A percentile compares a stretch with the other conserved stretches of the same genome.
Evolutionary conservation across 2,888 invertebrate species (phyloP).

Genomic region (Julus scandinavius): DNA sequence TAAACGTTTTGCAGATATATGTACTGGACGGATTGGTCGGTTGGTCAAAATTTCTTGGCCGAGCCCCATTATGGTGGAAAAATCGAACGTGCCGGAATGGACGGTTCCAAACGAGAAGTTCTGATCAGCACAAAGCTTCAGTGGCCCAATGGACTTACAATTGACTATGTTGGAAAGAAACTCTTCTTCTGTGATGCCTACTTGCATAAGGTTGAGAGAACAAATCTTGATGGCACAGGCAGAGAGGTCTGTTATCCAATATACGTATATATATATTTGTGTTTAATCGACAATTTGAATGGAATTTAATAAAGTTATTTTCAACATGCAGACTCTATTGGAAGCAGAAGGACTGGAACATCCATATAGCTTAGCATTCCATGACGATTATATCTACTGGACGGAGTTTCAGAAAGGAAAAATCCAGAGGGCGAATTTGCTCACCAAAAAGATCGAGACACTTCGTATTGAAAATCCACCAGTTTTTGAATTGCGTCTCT

Average conservation of each 20-base stretch:
- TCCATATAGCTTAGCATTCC: slow-evolving; percentile 77
- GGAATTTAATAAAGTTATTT: neutral
- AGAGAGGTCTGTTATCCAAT: slow-evolving; percentile 64
- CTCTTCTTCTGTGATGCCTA: slow-evolving; percentile 81
- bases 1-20: slow-evolving; percentile 66
- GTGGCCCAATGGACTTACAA: slow-evolving; percentile 82
- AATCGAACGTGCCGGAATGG: slow-evolving; percentile 73
- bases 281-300: slow-evolving; percentile 50
- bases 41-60: slow-evolving; percentile 63
- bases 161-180: slow-evolving; percentile 71
- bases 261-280: slow-evolving; percentile 55
- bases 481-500: slow-evolving; percentile 73
- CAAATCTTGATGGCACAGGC: slow-evolving; percentile 71
- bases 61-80: slow-evolving; percentile 67
- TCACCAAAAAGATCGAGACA: slow-evolving; percentile 66
- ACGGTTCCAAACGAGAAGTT: slow-evolving; percentile 72
- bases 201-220: slow-evolving; percentile 75
- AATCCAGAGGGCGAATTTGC: slow-evolving; percentile 69
- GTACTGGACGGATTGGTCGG: slow-evolving; percentile 82
- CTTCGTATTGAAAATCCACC: slow-evolving; percentile 73
- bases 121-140: slow-evolving; percentile 71
- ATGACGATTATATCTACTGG: slow-evolving; percentile 75
- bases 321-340: slow-evolving; percentile 65
- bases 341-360: slow-evolving; percentile 70
- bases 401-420: slow-evolving; percentile 76